Evolutionary conservation across 2,797 vertebrate genomes (phyloP).

Genomic region (Erpetoichthys calabaricus): DNA sequence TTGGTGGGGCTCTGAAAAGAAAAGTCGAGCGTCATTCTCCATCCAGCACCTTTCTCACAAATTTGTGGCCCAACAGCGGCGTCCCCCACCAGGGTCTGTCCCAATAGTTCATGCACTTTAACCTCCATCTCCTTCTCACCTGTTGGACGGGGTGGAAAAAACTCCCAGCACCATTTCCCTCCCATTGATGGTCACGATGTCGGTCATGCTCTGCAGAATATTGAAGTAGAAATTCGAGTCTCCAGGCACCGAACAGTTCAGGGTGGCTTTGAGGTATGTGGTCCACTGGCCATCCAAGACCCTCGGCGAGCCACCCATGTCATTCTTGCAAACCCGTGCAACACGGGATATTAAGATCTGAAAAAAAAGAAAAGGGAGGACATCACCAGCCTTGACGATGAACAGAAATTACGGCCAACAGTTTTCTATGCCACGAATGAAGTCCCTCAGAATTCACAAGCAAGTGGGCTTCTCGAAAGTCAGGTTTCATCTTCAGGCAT

Average conservation of each 20-base stretch:
- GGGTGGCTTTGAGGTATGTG: conserved; percentile 83
- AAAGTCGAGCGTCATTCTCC: too few relatives aligned
- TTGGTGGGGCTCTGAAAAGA: too few relatives aligned
- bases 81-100: too few relatives aligned
- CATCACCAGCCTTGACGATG: accelerated
- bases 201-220: conserved; percentile 80
- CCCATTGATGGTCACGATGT: conserved; percentile 71
- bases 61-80: too few relatives aligned
- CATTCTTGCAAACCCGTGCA: conserved; percentile 80
- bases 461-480: too few relatives aligned
- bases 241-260: conserved; percentile 87
- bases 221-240: conserved; percentile 96
- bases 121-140: conserved; percentile 35
- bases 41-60: too few relatives aligned
- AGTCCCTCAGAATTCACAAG: too few relatives aligned
- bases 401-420: neutral
- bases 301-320: conserved; percentile 77
- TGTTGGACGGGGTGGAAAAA: conserved; percentile 87
- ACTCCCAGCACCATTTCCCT: conserved; percentile 74
- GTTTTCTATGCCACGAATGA: neutral
- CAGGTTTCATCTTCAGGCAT: too few relatives aligned
- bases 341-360: conserved; percentile 86
- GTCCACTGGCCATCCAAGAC: conserved; percentile 96
- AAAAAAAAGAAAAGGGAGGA: accelerated
- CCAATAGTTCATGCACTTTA: too few relatives aligned